Evolutionary conservation across 2,888 invertebrate genomes (phyloP).

Genomic region (Cryptocephalus primarius): DNA sequence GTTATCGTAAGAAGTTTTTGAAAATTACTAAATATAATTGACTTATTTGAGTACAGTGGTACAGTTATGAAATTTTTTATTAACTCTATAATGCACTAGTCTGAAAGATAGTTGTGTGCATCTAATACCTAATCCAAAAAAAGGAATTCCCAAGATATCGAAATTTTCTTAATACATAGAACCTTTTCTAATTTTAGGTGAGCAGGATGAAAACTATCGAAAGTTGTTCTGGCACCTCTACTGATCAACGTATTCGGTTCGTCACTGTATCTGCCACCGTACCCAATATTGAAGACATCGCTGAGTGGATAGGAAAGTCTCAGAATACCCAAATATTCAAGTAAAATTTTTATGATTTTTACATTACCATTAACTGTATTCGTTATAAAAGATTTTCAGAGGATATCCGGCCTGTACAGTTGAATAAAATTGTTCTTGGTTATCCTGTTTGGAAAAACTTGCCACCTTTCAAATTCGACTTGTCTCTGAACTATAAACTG

Average conservation of each 20-base stretch:
- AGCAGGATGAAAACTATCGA: conserved; percentile 69
- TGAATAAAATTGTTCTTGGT: conserved; percentile 63
- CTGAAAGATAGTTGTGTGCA: no score
- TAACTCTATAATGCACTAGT: no score
- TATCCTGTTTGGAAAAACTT: conserved; percentile 45
- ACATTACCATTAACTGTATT: not conserved
- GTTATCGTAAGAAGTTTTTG: conserved; percentile 48
- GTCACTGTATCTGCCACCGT: conserved; percentile 71
- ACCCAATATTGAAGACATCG: conserved; percentile 65
- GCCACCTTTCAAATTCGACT: conserved; percentile 63
- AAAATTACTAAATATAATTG: not conserved
- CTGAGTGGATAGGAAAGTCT: conserved; percentile 53
- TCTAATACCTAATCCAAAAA: no score
- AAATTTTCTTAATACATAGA: no score
- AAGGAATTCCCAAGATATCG: no score
- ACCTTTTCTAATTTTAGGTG: conserved; percentile 19
- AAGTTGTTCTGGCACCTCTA: conserved; percentile 16
- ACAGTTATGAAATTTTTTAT: no score
- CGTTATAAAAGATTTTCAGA: conserved; percentile 50
- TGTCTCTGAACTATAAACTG: conserved; percentile 65
- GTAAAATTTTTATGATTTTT: conserved; percentile 6
- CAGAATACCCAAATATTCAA: conserved; percentile 42
- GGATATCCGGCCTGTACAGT: conserved; percentile 58
- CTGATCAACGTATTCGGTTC: conserved; percentile 42
- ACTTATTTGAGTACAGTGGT: not conserved